Evolutionary conservation across 2,113 vertebrate genomes (phyloP), one percentile per base, ranked within the genome.

Genomic region (Thunnus maccoyii): DNA sequence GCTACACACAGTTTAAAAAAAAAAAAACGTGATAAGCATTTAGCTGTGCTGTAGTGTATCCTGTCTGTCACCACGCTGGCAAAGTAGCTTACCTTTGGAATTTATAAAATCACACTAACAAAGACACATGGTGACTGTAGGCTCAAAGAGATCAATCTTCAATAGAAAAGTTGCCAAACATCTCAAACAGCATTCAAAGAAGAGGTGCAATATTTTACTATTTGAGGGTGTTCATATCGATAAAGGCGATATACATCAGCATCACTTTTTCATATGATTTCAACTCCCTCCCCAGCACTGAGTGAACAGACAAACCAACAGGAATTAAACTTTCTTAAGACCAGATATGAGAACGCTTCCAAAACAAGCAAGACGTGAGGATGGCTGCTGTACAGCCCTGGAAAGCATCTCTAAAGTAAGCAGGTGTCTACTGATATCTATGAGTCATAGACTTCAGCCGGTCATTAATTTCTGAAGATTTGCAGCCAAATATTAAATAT

Each of bases 61-160:
- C 68, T 50, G 72, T 89, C 84, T 89, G 76, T 91, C 88, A 89
- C 55, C 70, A 65, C 2, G 30, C 70, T 88, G 88, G 90, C 92
- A 72, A 14, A 78, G 77, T 13, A 25, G 50, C 73, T 57, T 4
- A 27, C 0, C 1, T 5, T 41, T 76, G 73, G 60, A 78, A 83
- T 83, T 48, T 44, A 46, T 50, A 60, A 68, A 72, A 57, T 20
- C 1, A 0, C 58, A 46, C 36, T 65, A 27, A 72, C 58, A 32
- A 11, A 72, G 65, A 54, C 12, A 17, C 48, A 61, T 65, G 0
- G 25, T 73, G 52, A 71, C 46, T 75, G 51, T 72, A 62, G 57
- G 22, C 44, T 30, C n/a, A 4, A 76, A 72, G 32, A 60, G 8
- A 70, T 27, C 22, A 22, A 66, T 68, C 44, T 67, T 65, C 27